Conservation (phyloP, 1,140 invertebrate genomes). For the Achroia grisella region DNA sequence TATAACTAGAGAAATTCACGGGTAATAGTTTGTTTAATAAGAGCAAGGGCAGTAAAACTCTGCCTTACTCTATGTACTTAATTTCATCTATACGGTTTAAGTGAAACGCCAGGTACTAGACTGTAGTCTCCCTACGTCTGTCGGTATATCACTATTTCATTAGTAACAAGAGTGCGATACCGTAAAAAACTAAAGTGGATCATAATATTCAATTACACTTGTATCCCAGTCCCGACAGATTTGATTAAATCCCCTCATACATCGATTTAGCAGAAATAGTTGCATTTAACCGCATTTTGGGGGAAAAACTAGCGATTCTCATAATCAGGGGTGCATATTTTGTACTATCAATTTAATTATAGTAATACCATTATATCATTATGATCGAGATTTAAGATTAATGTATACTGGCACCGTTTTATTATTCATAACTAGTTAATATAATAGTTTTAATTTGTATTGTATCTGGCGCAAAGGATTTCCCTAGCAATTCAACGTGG, state of each 20-base stretch:
- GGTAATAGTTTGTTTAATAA: no score
- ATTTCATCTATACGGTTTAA: no score
- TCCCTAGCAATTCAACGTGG: no score
- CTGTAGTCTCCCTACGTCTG: no score
- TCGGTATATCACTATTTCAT: no score
- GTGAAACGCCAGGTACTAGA: no score
- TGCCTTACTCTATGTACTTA: no score
- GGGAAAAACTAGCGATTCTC: slow-evolving; percentile 43
- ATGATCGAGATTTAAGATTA: slow-evolving; percentile 12
- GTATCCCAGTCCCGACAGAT: slow-evolving; percentile 17
- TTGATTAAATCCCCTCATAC: slow-evolving; percentile 35
- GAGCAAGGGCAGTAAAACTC: no score
- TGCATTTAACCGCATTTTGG: slow-evolving; percentile 44
- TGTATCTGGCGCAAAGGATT: no score
- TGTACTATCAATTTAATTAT: slow-evolving; percentile 46
- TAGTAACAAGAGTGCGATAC: neutral
- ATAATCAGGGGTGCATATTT: slow-evolving; percentile 46
- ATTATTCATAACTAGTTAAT: no score
- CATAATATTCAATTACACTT: slow-evolving; percentile 37
- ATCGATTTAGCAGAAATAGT: slow-evolving; percentile 43
- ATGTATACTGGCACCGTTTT: neutral
- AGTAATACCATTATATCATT: slow-evolving; percentile 18
- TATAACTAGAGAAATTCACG: no score
- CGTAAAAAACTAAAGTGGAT: slow-evolving; percentile 22
- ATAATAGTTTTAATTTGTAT: no score